These are phyloP conservation scores for Pandemis cinnamomeana DNA, from an alignment of 2,888 invertebrate species.

Conservation along the genomic window DNA sequence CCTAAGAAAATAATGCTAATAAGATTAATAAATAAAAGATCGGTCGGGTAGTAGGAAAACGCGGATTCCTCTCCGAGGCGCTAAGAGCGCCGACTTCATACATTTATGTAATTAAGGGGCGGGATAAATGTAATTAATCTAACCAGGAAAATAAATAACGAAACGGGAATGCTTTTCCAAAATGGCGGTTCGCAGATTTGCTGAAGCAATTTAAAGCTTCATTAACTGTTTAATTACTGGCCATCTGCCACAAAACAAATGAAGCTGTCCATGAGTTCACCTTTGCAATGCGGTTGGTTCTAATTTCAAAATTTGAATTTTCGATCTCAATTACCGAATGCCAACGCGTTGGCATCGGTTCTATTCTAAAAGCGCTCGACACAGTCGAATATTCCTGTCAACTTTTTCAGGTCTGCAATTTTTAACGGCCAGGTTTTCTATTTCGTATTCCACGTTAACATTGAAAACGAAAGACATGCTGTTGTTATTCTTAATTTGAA, in stretches of 20 bases:
- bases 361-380: background rate
- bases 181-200: constrained; percentile 44
- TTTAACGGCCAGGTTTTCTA: background rate
- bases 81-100: constrained; percentile 30
- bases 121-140: constrained; percentile 33
- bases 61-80: constrained; percentile 8
- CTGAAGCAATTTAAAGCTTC: constrained; percentile 52
- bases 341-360: constrained; percentile 32
- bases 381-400: background rate
- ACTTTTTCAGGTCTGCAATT: background rate
- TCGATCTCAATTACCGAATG: constrained; percentile 52
- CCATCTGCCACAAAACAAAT: constrained; percentile 45
- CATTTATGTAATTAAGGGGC: constrained; percentile 27
- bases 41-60: constrained; percentile 15
- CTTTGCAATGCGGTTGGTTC: constrained; percentile 47
- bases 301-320: constrained; percentile 58
- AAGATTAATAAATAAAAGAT: constrained; percentile 37
- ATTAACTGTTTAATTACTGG: constrained; percentile 66
- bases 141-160: constrained; percentile 13
- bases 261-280: constrained; percentile 32
- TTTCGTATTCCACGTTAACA: background rate
- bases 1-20: constrained; percentile 35
- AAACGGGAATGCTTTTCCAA: constrained; percentile 37
- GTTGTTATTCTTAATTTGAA: background rate
- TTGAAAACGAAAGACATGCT: too few species aligned